Evolutionary conservation across 2,888 invertebrate species (phyloP).

Genomic region (Anoplius nigerrimus): DNA sequence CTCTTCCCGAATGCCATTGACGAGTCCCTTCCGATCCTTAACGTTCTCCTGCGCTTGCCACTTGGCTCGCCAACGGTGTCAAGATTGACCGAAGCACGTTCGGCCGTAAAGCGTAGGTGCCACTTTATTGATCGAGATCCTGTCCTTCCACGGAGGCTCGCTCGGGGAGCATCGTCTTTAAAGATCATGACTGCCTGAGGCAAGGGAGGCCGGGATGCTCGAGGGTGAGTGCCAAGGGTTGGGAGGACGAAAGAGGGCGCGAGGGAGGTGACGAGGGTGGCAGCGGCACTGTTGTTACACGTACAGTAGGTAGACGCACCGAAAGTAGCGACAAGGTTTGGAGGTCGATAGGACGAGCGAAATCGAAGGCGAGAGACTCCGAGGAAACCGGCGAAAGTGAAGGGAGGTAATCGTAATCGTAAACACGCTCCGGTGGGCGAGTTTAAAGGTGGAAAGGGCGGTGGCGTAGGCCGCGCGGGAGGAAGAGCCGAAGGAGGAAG

Average conservation of each 20-base stretch:
- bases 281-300: background rate
- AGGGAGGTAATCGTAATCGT: constrained; percentile 54
- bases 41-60: no score
- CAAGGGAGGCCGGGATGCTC: background rate
- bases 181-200: constrained; percentile 4
- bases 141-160: no score
- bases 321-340: constrained; percentile 35
- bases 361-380: constrained; percentile 32
- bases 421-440: constrained; percentile 24
- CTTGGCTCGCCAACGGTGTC: no score
- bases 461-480: constrained; percentile 18
- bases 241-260: background rate
- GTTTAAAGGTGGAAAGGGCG: constrained; percentile 23
- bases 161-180: constrained; percentile 11
- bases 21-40: no score
- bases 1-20: no score
- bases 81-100: no score
- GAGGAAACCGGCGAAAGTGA: constrained; percentile 31
- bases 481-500: constrained; percentile 7
- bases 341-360: constrained; percentile 42
- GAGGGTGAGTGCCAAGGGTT: background rate
- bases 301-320: constrained; percentile 1
- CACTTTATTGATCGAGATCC: no score
- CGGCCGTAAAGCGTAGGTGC: no score
- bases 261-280: background rate